Evolutionary conservation across 2,888 invertebrate genomes (phyloP).

Genomic region (Spodoptera littoralis): DNA sequence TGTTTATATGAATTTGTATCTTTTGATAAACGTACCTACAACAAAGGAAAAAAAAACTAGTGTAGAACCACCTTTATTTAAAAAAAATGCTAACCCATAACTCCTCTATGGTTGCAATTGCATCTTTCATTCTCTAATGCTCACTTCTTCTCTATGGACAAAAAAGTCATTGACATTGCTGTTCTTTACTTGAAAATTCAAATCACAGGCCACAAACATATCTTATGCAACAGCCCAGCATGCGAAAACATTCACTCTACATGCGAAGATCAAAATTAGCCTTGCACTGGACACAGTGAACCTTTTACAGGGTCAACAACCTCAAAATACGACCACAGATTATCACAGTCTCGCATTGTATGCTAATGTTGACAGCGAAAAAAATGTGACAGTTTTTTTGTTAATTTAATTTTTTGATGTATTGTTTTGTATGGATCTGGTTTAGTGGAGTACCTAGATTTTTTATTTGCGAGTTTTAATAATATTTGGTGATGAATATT

Average conservation of each 20-base stretch:
- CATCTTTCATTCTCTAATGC: no score
- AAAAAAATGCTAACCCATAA: no score
- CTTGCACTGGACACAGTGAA: conserved; percentile 55
- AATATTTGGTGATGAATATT: no score
- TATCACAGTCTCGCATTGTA: conserved; percentile 63
- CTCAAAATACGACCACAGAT: conserved; percentile 44
- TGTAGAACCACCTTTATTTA: no score
- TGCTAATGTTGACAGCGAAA: conserved; percentile 61
- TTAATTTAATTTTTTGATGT: conserved; percentile 35
- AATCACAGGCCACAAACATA: conserved; percentile 12
- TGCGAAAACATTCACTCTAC: conserved; percentile 34
- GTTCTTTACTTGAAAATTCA: conserved; percentile 28
- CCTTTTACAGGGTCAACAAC: conserved; percentile 56
- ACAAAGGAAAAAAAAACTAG: no score
- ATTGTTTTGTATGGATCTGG: conserved; percentile 56
- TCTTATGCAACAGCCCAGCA: conserved; percentile 44
- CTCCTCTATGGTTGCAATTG: no score
- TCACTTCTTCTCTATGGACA: not conserved
- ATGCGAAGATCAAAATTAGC: conserved; percentile 41
- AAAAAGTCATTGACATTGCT: conserved; percentile 13
- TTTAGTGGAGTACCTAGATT: conserved; percentile 50
- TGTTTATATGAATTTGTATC: no score
- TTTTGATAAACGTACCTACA: no score
- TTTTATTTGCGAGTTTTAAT: conserved; percentile 8
- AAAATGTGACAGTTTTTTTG: conserved; percentile 50